A percentile compares a stretch with the other conserved stretches of the same genome.
Conservation (phyloP, 2,888 invertebrate species). For the Metallyticus violacea region DNA sequence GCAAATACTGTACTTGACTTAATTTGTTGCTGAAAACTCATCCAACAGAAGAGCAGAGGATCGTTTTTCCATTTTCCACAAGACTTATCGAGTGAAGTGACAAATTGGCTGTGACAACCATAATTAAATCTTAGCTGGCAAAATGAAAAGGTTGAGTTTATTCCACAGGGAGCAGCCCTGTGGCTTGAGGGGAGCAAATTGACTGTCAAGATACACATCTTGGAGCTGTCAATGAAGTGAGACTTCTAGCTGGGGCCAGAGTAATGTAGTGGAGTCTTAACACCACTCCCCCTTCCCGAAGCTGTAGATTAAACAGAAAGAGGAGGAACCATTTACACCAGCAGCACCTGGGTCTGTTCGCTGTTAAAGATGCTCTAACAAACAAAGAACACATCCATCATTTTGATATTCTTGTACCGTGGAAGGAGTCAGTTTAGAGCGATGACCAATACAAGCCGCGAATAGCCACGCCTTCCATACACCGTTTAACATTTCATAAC, state of each 20-base stretch:
- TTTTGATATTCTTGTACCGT: no score
- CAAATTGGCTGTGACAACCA: neutral
- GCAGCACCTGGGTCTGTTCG: no score
- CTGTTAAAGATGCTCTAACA: no score
- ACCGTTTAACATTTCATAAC: no score
- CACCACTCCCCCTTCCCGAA: neutral
- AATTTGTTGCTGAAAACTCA: no score
- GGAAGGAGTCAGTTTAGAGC: no score
- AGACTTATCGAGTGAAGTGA: neutral
- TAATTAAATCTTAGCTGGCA: neutral
- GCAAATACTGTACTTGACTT: no score
- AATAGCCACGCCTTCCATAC: no score
- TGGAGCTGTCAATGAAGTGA: neutral
- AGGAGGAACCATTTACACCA: neutral
- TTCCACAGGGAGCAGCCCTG: neutral
- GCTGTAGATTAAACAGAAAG: neutral
- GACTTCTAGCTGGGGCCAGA: neutral
- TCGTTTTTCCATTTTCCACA: neutral
- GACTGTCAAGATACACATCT: neutral
- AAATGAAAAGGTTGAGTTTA: neutral
- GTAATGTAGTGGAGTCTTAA: neutral
- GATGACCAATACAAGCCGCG: no score
- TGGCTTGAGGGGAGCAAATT: neutral
- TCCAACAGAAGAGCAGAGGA: no score
- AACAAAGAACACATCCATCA: no score